Evolutionary conservation across 2,888 invertebrate species (phyloP).

Genomic region (Anorthoa munda): DNA sequence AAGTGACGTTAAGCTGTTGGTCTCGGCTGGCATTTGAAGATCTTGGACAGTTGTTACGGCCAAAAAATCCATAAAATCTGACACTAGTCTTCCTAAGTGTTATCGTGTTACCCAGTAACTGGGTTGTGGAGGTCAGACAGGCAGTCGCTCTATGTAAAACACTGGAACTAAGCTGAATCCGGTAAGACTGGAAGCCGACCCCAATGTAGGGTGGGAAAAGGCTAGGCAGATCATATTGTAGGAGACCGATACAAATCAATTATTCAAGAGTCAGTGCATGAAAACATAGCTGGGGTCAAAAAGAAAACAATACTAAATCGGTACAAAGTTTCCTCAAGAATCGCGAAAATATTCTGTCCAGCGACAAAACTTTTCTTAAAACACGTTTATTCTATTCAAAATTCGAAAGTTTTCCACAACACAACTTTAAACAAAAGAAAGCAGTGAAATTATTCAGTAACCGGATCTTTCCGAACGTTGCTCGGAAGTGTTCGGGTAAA

Average conservation of each 20-base stretch:
- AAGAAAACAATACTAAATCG: neutral
- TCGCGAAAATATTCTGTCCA: neutral
- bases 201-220: too few species aligned
- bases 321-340: neutral
- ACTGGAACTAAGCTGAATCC: too few species aligned
- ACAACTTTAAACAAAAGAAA: conserved; percentile 24
- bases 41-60: too few species aligned
- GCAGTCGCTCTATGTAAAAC: too few species aligned
- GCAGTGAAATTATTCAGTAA: conserved; percentile 9
- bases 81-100: too few species aligned
- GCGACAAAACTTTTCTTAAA: neutral
- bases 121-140: too few species aligned
- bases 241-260: neutral
- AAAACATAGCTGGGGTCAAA: neutral
- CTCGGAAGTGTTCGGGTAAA: conserved; percentile 29
- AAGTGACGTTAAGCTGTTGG: too few species aligned
- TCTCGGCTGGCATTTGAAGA: too few species aligned
- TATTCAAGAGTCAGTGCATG: neutral
- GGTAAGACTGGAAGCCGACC: too few species aligned
- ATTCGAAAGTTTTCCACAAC: neutral
- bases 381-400: conserved; percentile 2
- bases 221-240: neutral
- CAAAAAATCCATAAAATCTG: too few species aligned
- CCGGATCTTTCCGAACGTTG: neutral
- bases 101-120: too few species aligned